Percentiles rank a stretch among this genome's conserved stretches.
Conservation (phyloP, 1,140 invertebrate genomes). For the Diprion similis region DNA sequence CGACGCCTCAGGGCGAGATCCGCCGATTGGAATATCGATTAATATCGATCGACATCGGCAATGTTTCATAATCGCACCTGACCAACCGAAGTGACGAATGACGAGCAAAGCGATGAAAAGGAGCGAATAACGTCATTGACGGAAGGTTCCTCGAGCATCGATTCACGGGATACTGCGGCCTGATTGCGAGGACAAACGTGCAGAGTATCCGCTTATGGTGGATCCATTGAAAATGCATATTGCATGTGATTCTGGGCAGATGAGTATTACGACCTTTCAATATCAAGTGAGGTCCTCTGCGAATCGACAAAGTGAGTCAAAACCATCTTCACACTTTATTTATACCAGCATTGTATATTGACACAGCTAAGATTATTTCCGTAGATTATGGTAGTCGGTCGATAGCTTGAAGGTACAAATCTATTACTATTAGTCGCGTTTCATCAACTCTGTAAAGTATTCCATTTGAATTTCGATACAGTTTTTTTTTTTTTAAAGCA, state of each 20-base stretch:
- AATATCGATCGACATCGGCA: conserved; percentile 37
- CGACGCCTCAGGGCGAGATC: conserved; percentile 44
- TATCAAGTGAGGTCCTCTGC: neutral
- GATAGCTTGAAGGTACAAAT: neutral
- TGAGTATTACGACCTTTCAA: neutral
- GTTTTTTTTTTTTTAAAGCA: neutral
- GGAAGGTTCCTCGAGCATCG: no score
- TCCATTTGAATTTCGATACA: neutral
- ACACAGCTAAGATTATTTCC: neutral
- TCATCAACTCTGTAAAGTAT: neutral
- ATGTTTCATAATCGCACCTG: conserved; percentile 14
- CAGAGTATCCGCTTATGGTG: neutral
- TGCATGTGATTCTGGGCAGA: neutral
- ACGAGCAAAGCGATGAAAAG: neutral
- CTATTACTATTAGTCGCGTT: neutral
- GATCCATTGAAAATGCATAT: neutral
- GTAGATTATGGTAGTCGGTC: neutral
- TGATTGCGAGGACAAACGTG: neutral
- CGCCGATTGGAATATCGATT: conserved; percentile 54
- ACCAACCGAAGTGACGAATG: neutral
- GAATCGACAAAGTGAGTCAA: neutral
- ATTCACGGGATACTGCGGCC: neutral
- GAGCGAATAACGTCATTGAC: neutral
- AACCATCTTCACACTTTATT: neutral
- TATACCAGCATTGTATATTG: neutral